Evolutionary conservation across 2,113 vertebrate species (phyloP).

Genomic region (Chionomys nivalis): DNA sequence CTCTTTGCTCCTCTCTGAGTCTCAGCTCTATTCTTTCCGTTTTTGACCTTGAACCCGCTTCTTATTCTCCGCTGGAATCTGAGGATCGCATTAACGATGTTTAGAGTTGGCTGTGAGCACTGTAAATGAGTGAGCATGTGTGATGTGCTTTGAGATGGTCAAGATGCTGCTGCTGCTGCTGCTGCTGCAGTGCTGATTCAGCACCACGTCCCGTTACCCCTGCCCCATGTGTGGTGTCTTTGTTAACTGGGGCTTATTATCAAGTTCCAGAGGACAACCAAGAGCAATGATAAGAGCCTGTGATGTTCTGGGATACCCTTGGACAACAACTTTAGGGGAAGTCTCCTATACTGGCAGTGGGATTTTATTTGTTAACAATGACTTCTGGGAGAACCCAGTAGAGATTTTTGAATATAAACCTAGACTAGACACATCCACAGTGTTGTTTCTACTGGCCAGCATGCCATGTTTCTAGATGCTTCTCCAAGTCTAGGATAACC

Average conservation of each 20-base stretch:
- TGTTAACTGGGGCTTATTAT: not conserved
- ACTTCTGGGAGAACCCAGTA: not conserved
- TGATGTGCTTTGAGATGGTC: not conserved
- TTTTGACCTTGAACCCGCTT: not conserved
- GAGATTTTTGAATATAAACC: not conserved
- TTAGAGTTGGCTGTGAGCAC: rapidly evolving
- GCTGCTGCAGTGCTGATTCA: not conserved
- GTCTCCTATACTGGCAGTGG: too few relatives aligned
- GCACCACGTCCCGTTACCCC: rapidly evolving
- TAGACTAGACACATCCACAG: not conserved
- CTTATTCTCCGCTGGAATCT: not conserved
- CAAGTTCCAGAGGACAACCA: not conserved
- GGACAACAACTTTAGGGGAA: not conserved
- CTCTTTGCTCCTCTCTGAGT: not conserved
- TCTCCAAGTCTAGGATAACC: not conserved
- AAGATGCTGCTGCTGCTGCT: not conserved
- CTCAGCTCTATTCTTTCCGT: not conserved
- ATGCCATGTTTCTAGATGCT: not conserved
- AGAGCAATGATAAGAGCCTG: not conserved
- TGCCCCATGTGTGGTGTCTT: not conserved
- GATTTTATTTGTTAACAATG: not conserved
- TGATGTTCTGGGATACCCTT: not conserved
- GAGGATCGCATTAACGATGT: not conserved
- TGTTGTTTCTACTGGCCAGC: not conserved
- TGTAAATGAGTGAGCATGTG: not conserved